Percentiles rank a stretch among this genome's conserved stretches.
These are phyloP conservation scores for Clinocottus analis DNA, from an alignment of 2,113 vertebrate species.

Conservation along the genomic window DNA sequence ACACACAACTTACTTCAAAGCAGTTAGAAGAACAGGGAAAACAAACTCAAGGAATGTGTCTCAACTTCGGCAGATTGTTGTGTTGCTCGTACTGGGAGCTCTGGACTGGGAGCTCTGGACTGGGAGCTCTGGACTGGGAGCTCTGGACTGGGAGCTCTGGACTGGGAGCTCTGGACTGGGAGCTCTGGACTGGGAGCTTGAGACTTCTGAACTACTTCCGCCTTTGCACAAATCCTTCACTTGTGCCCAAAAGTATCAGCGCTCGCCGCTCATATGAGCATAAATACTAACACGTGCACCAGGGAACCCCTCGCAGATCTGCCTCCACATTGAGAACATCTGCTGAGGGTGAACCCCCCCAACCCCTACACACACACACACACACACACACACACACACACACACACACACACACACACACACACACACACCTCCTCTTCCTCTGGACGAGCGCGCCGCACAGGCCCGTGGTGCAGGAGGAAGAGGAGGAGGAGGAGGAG, in stretches of 20 bases:
- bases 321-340: conserved; percentile 41
- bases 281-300: conserved; percentile 13
- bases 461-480: background rate
- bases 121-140: too few species aligned
- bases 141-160: too few species aligned
- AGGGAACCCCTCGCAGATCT: conserved; percentile 19
- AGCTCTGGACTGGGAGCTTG: too few species aligned
- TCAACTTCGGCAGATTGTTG: background rate
- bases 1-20: background rate
- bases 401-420: too few species aligned
- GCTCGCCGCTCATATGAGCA: conserved; percentile 7
- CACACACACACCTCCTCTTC: too few species aligned
- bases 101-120: background rate
- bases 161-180: too few species aligned
- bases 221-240: background rate
- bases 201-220: background rate
- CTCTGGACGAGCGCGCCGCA: conserved; percentile 16
- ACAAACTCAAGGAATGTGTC: conserved; percentile 10
- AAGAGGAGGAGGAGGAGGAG: background rate
- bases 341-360: conserved; percentile 38
- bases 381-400: too few species aligned
- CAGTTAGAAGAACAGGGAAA: background rate
- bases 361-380: too few species aligned
- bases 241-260: background rate
- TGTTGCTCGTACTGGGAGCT: background rate